Conservation (phyloP, 2,113 vertebrate species). For the Labrus mixtus region DNA sequence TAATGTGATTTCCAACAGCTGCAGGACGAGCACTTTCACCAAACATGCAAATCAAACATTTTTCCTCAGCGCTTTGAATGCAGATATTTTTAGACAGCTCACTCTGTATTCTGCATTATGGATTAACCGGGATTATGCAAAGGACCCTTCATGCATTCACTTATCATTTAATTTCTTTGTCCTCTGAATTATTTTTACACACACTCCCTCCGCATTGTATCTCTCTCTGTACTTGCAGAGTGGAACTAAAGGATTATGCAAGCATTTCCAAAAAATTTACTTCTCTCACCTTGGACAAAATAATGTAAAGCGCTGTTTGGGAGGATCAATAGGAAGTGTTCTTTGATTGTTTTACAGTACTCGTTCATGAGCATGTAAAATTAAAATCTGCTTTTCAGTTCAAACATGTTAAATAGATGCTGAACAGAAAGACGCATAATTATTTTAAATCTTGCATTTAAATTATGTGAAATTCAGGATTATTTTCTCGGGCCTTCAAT, state of each 20-base stretch:
- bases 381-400: not conserved
- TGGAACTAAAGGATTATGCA: constrained; percentile 87
- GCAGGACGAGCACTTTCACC: constrained; percentile 25
- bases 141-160: constrained; percentile 63
- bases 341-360: not conserved
- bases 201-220: constrained; percentile 77
- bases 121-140: constrained; percentile 84
- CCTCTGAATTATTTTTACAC: constrained; percentile 76
- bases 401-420: not conserved
- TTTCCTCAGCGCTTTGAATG: constrained; percentile 37
- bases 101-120: constrained; percentile 65
- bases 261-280: constrained; percentile 42
- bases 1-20: not conserved
- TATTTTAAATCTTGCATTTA: constrained; percentile 17
- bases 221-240: constrained; percentile 83
- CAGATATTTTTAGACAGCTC: constrained; percentile 72
- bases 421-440: constrained; percentile 2
- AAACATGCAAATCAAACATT: constrained; percentile 25
- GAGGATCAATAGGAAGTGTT: not conserved
- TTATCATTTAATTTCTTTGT: constrained; percentile 83
- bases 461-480: not conserved
- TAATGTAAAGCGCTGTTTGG: constrained; percentile 29
- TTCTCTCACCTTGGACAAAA: constrained; percentile 52
- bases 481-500: not conserved
- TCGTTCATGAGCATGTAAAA: not conserved